phyloP scores from a whole-genome alignment of 2,888 invertebrate species.

The Ormyrus rosae region DNA sequence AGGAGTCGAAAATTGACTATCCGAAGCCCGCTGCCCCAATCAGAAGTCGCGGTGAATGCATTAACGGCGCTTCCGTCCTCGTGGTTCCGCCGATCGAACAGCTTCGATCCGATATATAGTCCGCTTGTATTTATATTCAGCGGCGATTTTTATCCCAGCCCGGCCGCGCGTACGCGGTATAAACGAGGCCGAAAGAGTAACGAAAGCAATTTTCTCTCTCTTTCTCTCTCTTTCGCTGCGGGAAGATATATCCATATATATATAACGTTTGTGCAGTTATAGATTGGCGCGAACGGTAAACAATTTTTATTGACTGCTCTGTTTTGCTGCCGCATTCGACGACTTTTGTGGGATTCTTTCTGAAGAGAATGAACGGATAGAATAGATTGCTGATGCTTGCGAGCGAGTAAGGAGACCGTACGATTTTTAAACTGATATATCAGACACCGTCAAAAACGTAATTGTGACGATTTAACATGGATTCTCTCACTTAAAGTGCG shows the following conservation, averaged over 20 bases:
- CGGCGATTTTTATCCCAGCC: slow-evolving; percentile 34
- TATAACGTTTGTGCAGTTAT: too few relatives aligned
- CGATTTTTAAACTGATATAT: too few relatives aligned
- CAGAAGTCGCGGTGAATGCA: slow-evolving; percentile 23
- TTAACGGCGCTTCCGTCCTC: not conserved
- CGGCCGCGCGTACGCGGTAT: not conserved
- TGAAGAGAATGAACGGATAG: not conserved
- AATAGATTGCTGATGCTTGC: too few relatives aligned
- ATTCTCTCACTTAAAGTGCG: too few relatives aligned
- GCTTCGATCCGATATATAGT: not conserved
- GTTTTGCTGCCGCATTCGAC: slow-evolving; percentile 25
- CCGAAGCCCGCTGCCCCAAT: slow-evolving; percentile 1
- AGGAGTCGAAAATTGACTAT: slow-evolving; percentile 16
- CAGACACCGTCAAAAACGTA: too few relatives aligned
- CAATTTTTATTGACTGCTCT: slow-evolving; percentile 45
- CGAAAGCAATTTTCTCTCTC: slow-evolving; percentile 50
- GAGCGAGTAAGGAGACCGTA: too few relatives aligned
- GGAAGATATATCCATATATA: not conserved
- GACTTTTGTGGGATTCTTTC: slow-evolving; percentile 15
- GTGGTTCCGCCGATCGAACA: not conserved
- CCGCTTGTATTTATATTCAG: slow-evolving; percentile 39
- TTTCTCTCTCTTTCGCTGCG: not conserved
- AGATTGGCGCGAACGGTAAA: slow-evolving; percentile 18
- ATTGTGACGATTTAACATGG: too few relatives aligned
- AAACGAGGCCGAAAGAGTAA: slow-evolving; percentile 40